Evolutionary conservation across 2,888 invertebrate genomes (phyloP), one percentile per base, ranked within the genome.

Genomic region (Willowsia nigromaculata): DNA sequence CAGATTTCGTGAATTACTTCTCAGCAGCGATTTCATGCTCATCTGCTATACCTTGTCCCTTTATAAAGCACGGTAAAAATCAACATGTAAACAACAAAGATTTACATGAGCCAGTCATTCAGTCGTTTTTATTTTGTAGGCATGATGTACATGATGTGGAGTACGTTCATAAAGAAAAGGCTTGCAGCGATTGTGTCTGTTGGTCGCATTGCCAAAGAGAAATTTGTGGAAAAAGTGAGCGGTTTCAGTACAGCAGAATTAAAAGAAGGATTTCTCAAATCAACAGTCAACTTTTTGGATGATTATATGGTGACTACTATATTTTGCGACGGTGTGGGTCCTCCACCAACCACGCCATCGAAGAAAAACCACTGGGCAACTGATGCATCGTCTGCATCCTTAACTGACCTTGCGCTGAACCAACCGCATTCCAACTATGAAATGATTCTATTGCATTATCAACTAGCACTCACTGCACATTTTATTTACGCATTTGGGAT

Each of bases 181-280:
- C 96, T 98, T 93, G 97, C 97, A 94, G 95, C 96, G 1, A 95
- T 96, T 27, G 96, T 94, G 98, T 96, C 91, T 97, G 97, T 94
- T 98, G 96, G 98, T 0, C 97, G 97, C 94, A 94, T 97, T 80
- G 98, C 98, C 0, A 97, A 97, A 94, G 98, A 98, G 93, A 95
- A 96, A 91, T 94, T 98, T 80, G 97, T 97, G 92, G 94, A 90
- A 95, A 87, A 97, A 94, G 97, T 97, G 91, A 95, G 96, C 30
- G 96, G 91, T 6, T 91, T 92, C 33, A 88, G 65, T 27, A 86
- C 71, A 25, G n/a, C 13, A 7, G 92, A 92, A 27, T 83, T 89
- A 33, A 91, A 91, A 84, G 91, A 91, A 78, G 89, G 76, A 9
- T 95, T 95, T 92, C 92, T 95, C 6, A 93, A 94, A 30, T 93